Base-by-base conservation (phyloP, 2,113 vertebrate species). In the Amblyornis subalaris region DNA sequence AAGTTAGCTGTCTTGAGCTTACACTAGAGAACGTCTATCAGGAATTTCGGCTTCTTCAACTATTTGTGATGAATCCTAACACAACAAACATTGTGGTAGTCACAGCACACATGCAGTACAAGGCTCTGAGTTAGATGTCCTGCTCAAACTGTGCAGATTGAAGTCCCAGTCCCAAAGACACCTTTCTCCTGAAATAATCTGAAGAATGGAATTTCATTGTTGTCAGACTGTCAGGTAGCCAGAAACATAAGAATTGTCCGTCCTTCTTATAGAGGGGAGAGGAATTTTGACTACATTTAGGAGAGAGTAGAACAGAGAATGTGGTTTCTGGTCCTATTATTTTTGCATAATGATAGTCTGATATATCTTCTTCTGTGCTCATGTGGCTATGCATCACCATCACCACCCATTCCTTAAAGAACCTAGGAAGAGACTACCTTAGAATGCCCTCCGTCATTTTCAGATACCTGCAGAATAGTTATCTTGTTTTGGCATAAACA, bases 111-210 rank as follows among this genome's bases (percentile, higher is more conserved):
- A 3, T 20, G 19, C 26, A 69, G 19, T 33, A 14, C 18, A 58
- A 67, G 44, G 3, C 16, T 75, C 13, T 3, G 1, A 36, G 5
- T 16, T 5, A 40, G 29, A 28, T n/a, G 6, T 2, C 17, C 28
- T 69, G 20, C 33, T 72, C n/a, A 84, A 11, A 6, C 3, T 50
- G 9, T 9, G 7, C 2, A 5, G 10, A 14, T 17, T 71, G 55
- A 71, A 42, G 6, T 0, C 9, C 7, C 6, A 7, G 3, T 6
- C 7, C 6, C 14, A 44, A 48, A 74, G 73, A 44, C 23, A 3
- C 2, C 19, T 64, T 71, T 3, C 3, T 70, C 5, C 12, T 74
- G 45, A 81, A 73, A 53, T 44, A 61, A 53, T 2, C 5, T 38
- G 24, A 66, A 44, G 20, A 80, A 26, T 8, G 47, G 3, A 36